These are phyloP conservation scores for Florisuga fusca DNA, from an alignment of 2,797 vertebrate genomes.

Conservation along the genomic window DNA sequence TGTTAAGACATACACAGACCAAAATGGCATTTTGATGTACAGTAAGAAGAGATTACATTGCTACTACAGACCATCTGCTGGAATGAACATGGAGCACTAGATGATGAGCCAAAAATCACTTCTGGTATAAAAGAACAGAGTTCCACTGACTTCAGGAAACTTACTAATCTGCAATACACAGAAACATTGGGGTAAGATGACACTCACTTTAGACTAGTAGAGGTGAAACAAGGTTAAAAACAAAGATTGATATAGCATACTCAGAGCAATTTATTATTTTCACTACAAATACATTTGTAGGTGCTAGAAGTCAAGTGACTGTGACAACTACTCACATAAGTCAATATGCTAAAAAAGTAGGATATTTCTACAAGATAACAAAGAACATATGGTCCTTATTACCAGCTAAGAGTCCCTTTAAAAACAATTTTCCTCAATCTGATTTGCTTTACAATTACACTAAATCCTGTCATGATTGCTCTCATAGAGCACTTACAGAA, in stretches of 20 bases:
- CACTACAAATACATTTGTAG: neutral
- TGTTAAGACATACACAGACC: neutral
- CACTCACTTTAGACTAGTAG: neutral
- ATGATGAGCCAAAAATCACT: slow-evolving; percentile 19
- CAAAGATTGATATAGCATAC: neutral
- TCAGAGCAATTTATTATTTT: neutral
- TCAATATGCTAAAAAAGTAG: neutral
- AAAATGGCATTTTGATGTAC: neutral
- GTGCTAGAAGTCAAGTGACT: neutral
- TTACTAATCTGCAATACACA: too few relatives aligned
- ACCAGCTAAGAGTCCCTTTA: slow-evolving; percentile 1
- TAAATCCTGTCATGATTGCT: slow-evolving; percentile 43
- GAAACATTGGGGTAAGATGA: too few relatives aligned
- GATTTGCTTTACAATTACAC: slow-evolving; percentile 54
- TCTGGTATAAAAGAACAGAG: neutral
- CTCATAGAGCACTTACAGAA: neutral
- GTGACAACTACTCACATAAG: neutral
- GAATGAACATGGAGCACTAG: neutral
- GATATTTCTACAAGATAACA: neutral
- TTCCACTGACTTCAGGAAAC: neutral
- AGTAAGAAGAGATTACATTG: neutral
- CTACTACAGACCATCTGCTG: neutral
- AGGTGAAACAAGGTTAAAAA: neutral
- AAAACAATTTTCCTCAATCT: slow-evolving; percentile 36
- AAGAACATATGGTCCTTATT: slow-evolving; percentile 9